phyloP scores from a whole-genome alignment of 1,140 invertebrate genomes.

The Neodiprion virginianus region DNA sequence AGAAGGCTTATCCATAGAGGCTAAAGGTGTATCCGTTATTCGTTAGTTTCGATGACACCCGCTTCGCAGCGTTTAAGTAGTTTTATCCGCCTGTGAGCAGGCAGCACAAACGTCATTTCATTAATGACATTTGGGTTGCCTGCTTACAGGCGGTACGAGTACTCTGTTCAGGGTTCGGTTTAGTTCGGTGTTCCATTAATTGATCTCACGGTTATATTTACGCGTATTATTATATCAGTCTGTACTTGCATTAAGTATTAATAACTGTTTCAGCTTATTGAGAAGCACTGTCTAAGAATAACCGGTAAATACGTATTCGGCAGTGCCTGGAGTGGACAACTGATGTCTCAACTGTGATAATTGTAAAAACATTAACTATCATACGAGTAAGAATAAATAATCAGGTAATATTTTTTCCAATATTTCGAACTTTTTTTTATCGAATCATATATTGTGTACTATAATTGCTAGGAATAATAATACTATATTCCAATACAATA shows the following conservation, averaged over 20 bases:
- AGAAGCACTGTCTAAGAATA: not conserved
- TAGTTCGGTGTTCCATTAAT: no score
- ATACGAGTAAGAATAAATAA: not conserved
- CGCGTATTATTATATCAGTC: no score
- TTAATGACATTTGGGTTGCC: no score
- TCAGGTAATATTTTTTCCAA: not conserved
- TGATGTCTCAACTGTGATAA: not conserved
- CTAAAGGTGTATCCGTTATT: not conserved
- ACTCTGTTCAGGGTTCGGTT: no score
- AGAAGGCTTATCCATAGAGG: not conserved
- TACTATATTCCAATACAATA: conserved; percentile 44
- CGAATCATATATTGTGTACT: conserved; percentile 26
- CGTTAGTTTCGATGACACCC: not conserved
- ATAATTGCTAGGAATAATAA: conserved; percentile 38
- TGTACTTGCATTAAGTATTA: no score
- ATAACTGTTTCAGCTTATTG: not conserved
- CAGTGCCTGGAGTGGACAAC: not conserved
- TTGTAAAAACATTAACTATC: not conserved
- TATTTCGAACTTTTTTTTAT: conserved; percentile 2
- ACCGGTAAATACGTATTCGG: not conserved
- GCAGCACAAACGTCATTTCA: no score
- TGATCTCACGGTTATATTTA: no score
- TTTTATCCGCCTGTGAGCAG: no score
- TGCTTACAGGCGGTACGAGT: no score
- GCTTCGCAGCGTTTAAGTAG: no score